phyloP scores from a whole-genome alignment of 92 coral and sea anemone species.

The Umimayanthus chanpuru region DNA sequence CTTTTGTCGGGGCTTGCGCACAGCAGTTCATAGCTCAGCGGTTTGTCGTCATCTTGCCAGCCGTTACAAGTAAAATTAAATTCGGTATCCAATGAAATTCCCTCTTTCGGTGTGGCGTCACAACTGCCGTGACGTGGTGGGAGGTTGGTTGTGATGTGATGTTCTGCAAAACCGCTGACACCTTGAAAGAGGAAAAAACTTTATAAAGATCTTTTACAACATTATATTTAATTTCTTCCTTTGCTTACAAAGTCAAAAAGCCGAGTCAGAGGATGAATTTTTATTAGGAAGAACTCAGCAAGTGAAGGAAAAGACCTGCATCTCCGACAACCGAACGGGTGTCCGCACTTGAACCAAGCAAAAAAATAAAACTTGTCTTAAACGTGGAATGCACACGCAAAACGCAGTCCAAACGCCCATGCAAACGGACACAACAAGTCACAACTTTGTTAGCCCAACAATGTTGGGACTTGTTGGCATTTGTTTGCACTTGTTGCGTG shows the following conservation, averaged over 20 bases:
- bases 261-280: too few species aligned
- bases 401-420: not conserved
- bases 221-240: not conserved
- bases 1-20: conserved; percentile 34
- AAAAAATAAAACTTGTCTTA: not conserved
- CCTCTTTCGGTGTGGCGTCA: conserved; percentile 67
- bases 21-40: conserved; percentile 77
- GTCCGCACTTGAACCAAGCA: not conserved
- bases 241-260: not conserved
- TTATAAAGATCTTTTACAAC: not conserved
- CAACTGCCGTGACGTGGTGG: conserved; percentile 82
- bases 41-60: conserved; percentile 84
- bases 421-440: too few species aligned
- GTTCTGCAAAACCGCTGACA: conserved; percentile 68
- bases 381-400: not conserved
- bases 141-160: conserved; percentile 62
- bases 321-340: not conserved
- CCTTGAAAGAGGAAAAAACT: conserved; percentile 41
- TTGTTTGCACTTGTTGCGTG: too few species aligned
- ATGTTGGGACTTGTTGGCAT: too few species aligned
- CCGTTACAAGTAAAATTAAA: conserved; percentile 66
- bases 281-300: too few species aligned
- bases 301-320: not conserved
- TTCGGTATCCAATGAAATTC: conserved; percentile 64
- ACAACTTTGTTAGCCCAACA: too few species aligned